phyloP scores from a whole-genome alignment of 2,797 vertebrate species.

The Todus mexicanus region DNA sequence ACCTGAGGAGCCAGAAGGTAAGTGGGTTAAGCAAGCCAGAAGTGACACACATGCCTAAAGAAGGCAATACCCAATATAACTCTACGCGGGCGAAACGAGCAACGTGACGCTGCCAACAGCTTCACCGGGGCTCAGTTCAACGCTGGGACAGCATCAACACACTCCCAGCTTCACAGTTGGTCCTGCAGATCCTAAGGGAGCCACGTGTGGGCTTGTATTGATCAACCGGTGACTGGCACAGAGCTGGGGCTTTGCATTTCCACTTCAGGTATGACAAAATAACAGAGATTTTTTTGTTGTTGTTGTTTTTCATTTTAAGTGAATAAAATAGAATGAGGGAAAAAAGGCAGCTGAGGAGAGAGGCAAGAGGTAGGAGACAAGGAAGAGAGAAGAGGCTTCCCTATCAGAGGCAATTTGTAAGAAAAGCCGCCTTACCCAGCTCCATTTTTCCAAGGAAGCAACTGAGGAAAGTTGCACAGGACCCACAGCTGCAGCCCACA shows the following conservation, averaged over 20 bases:
- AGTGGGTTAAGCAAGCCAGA: background rate
- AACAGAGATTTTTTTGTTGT: background rate
- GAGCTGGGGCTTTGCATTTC: background rate
- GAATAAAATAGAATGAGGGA: background rate
- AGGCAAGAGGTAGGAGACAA: background rate
- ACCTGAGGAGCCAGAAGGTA: background rate
- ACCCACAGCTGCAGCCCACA: background rate
- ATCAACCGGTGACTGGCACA: rapidly evolving
- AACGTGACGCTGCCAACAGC: background rate
- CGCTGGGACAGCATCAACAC: background rate
- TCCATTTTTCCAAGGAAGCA: background rate
- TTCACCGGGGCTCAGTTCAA: background rate
- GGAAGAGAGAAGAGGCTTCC: background rate
- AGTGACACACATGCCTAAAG: background rate
- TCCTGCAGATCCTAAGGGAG: background rate
- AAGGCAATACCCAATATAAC: background rate
- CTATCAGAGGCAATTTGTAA: background rate
- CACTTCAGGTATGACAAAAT: background rate
- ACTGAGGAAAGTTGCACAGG: rapidly evolving
- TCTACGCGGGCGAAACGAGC: background rate
- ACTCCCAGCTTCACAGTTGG: background rate
- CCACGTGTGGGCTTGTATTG: rapidly evolving
- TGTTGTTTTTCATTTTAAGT: too few relatives aligned
- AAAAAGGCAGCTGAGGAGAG: rapidly evolving
- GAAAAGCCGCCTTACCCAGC: background rate